Evolutionary conservation across 2,113 vertebrate genomes (phyloP).

Genomic region (Pantherophis guttatus): DNA sequence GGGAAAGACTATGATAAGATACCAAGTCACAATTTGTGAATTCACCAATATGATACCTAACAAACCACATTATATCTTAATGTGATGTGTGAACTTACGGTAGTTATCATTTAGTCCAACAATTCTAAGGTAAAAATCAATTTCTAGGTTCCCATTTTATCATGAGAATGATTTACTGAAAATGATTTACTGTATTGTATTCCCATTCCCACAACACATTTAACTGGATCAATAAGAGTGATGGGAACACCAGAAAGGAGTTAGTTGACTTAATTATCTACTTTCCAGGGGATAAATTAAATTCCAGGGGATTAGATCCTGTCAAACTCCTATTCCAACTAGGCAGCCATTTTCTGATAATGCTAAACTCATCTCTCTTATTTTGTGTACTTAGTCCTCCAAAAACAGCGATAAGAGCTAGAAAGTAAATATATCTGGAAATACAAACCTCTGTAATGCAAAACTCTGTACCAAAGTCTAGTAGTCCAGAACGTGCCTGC

Average conservation of each 20-base stretch:
- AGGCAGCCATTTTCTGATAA: not conserved
- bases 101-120: not conserved
- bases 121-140: not conserved
- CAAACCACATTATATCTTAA: not conserved
- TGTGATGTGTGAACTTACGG: not conserved
- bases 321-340: not conserved
- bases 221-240: not conserved
- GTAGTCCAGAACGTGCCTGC: not conserved
- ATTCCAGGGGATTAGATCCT: not conserved
- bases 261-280: not conserved
- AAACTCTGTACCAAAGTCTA: not conserved
- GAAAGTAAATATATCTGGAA: not conserved
- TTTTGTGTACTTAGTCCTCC: not conserved
- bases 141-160: not conserved
- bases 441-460: not conserved
- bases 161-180: not conserved
- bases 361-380: not conserved
- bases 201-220: not conserved
- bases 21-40: not conserved
- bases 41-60: not conserved
- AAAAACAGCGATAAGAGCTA: not conserved
- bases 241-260: not conserved
- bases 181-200: not conserved
- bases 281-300: not conserved
- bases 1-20: not conserved